These are phyloP conservation scores for Anoplopoma fimbria DNA, from an alignment of 2,113 vertebrate species.

Conservation along the genomic window DNA sequence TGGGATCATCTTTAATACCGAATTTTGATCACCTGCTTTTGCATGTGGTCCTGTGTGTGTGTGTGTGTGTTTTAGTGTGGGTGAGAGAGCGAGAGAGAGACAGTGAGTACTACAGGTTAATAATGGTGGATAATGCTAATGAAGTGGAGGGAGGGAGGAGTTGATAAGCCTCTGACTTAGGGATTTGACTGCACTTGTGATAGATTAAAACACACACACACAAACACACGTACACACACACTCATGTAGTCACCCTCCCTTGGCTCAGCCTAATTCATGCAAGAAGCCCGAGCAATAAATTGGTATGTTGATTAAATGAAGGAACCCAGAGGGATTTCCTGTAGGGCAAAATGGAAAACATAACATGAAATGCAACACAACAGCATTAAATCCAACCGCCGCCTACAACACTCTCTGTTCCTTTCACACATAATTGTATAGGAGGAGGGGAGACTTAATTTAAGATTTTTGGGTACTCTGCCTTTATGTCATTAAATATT, in stretches of 20 bases:
- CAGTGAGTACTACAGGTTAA: slow-evolving; percentile 26
- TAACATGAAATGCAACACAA: slow-evolving; percentile 20
- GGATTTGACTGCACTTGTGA: slow-evolving; percentile 47
- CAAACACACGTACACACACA: slow-evolving; percentile 2
- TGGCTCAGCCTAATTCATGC: slow-evolving; percentile 40
- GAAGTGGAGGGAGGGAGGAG: slow-evolving; percentile 29
- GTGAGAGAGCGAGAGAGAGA: neutral
- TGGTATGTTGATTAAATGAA: slow-evolving; percentile 58
- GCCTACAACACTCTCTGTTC: neutral
- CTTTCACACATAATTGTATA: neutral
- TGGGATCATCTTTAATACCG: slow-evolving; percentile 13
- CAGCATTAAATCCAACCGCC: slow-evolving; percentile 14
- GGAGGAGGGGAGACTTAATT: neutral
- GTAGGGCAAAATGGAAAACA: slow-evolving; percentile 31
- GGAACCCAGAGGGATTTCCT: slow-evolving; percentile 39
- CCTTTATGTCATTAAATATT: neutral
- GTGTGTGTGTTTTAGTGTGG: neutral
- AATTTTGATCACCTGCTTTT: slow-evolving; percentile 16
- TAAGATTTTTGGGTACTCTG: neutral
- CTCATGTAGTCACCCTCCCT: neutral
- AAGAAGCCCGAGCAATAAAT: slow-evolving; percentile 46
- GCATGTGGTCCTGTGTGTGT: slow-evolving; percentile 1
- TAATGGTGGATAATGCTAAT: slow-evolving; percentile 51
- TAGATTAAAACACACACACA: slow-evolving; percentile 44
- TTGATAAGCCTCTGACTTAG: slow-evolving; percentile 52